Percentiles rank a stretch among this genome's conserved stretches.
Evolutionary conservation across 2,888 invertebrate genomes (phyloP).

Genomic region (Drosophila tanythrix): DNA sequence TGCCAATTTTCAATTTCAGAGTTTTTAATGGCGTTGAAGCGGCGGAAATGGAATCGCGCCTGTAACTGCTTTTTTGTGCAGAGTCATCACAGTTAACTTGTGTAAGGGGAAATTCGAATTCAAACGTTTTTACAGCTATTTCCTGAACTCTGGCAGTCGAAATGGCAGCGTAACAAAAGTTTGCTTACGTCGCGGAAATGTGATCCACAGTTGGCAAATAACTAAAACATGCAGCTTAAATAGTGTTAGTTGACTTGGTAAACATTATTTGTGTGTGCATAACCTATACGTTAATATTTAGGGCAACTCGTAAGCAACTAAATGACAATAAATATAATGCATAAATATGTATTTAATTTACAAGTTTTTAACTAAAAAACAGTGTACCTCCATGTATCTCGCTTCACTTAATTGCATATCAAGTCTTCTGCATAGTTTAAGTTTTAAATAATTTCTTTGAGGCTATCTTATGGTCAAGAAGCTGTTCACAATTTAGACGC

Average conservation of each 20-base stretch:
- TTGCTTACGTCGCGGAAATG: slow-evolving; percentile 26
- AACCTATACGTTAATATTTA: neutral
- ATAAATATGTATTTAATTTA: neutral
- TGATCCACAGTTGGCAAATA: slow-evolving; percentile 1
- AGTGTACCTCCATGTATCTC: too few relatives aligned
- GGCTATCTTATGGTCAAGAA: too few relatives aligned
- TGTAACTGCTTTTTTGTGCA: slow-evolving; percentile 62
- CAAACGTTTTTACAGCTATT: slow-evolving; percentile 73
- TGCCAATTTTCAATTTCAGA: slow-evolving; percentile 70
- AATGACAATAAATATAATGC: neutral
- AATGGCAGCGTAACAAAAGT: slow-evolving; percentile 32
- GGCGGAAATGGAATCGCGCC: slow-evolving; percentile 73
- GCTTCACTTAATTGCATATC: too few relatives aligned
- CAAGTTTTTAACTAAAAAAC: too few relatives aligned
- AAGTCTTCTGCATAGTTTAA: too few relatives aligned
- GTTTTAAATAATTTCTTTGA: too few relatives aligned
- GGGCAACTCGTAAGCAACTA: neutral
- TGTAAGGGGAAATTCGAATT: slow-evolving; percentile 58
- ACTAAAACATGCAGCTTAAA: neutral
- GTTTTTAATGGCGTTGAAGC: slow-evolving; percentile 71
- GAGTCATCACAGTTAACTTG: slow-evolving; percentile 75
- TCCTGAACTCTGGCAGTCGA: slow-evolving; percentile 51
- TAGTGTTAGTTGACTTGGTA: neutral
- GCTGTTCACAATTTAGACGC: too few relatives aligned
- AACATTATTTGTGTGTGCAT: neutral